Percentiles rank a stretch among this genome's conserved stretches.
phyloP scores from a whole-genome alignment of 2,797 vertebrate species.

The Schizothorax lantsangensis region DNA sequence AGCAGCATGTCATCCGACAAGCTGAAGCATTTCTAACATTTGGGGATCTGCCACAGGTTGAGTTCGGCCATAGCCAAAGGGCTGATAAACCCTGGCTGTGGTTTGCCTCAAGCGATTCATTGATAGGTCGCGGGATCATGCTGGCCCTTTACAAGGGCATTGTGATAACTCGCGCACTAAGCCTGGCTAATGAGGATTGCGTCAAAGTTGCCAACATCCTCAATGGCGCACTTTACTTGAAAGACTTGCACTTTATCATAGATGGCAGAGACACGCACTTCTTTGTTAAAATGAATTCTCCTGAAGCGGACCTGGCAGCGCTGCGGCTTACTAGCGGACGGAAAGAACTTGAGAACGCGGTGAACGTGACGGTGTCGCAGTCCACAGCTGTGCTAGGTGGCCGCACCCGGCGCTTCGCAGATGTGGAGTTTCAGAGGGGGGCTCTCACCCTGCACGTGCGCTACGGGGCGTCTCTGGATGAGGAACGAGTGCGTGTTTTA shows the following conservation, averaged over 20 bases:
- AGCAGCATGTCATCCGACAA: slow-evolving; percentile 95
- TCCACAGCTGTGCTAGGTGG: slow-evolving; percentile 95
- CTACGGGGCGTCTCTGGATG: slow-evolving; percentile 94
- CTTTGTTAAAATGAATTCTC: slow-evolving; percentile 94
- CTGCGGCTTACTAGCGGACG: slow-evolving; percentile 93
- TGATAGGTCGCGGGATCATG: slow-evolving; percentile 96
- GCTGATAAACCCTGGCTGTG: slow-evolving; percentile 94
- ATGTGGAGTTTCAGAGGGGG: slow-evolving; percentile 92
- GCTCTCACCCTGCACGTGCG: slow-evolving; percentile 92
- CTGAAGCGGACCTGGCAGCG: slow-evolving; percentile 91
- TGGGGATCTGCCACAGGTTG: slow-evolving; percentile 92
- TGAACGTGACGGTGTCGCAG: slow-evolving; percentile 96
- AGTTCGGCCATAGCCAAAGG: slow-evolving; percentile 82
- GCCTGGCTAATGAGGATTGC: slow-evolving; percentile 97
- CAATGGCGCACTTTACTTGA: slow-evolving; percentile 96
- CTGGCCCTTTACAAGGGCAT: slow-evolving; percentile 94
- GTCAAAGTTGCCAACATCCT: slow-evolving; percentile 97
- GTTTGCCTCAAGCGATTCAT: slow-evolving; percentile 94
- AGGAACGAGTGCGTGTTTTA: slow-evolving; percentile 93
- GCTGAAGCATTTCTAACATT: slow-evolving; percentile 93
- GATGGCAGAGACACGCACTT: slow-evolving; percentile 96
- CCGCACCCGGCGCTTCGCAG: slow-evolving; percentile 95
- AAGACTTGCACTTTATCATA: slow-evolving; percentile 95
- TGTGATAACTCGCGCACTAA: slow-evolving; percentile 93
- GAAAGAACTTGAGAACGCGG: slow-evolving; percentile 94